Evolutionary conservation across 2,797 vertebrate genomes (phyloP).

Genomic region (Pipistrellus nathusii): DNA sequence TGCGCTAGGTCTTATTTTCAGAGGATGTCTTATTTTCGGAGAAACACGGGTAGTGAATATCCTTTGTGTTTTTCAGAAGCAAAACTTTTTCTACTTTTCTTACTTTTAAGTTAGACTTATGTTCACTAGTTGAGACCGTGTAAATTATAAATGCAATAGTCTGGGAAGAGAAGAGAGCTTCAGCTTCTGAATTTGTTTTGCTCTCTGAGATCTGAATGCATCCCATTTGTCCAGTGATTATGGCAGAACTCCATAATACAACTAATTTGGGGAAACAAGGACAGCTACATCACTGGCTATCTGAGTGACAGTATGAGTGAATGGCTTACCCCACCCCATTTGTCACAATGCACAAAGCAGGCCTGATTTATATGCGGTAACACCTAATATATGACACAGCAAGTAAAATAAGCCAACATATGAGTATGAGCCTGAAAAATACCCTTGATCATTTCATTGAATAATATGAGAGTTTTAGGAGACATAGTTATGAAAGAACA

Average conservation of each 20-base stretch:
- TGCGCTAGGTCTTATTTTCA: no score
- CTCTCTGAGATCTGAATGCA: conserved; percentile 47
- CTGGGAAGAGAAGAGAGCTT: conserved; percentile 21
- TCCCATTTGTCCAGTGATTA: conserved; percentile 50
- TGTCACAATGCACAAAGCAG: conserved; percentile 37
- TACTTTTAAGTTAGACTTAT: conserved; percentile 57
- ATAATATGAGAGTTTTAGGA: conserved; percentile 15
- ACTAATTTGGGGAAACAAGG: conserved; percentile 57
- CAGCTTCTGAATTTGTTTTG: conserved; percentile 51
- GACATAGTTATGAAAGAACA: background rate
- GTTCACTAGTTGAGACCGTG: background rate
- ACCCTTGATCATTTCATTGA: conserved; percentile 1
- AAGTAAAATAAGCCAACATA: conserved; percentile 30
- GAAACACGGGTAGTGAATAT: background rate
- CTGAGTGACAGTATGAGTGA: conserved; percentile 49
- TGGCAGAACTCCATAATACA: conserved; percentile 49
- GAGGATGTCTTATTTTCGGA: no score
- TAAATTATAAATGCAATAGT: conserved; percentile 43
- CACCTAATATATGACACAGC: conserved; percentile 7
- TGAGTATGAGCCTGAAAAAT: conserved; percentile 6
- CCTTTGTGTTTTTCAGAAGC: conserved; percentile 51
- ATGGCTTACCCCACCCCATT: background rate
- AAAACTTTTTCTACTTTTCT: conserved; percentile 40
- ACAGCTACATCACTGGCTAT: background rate
- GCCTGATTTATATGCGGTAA: conserved; percentile 35